phyloP scores from a whole-genome alignment of 2,797 vertebrate species.

The Kryptolebias ocellatus region DNA sequence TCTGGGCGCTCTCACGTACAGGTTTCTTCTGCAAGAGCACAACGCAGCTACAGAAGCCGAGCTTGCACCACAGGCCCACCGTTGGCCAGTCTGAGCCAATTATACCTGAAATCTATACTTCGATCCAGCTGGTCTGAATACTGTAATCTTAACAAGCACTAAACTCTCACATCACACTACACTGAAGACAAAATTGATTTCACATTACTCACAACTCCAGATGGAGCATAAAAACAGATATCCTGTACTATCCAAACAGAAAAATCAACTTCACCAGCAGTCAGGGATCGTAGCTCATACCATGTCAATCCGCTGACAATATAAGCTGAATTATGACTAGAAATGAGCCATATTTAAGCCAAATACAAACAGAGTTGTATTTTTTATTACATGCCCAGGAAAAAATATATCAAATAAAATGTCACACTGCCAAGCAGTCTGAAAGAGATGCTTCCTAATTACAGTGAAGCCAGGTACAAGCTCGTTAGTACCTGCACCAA shows the following conservation, averaged over 20 bases:
- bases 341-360: conserved; percentile 40
- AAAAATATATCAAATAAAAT: conserved; percentile 23
- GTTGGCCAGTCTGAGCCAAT: conserved; percentile 36
- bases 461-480: conserved; percentile 62
- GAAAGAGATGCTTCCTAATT: conserved; percentile 13
- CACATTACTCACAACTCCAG: too few species aligned
- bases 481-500: conserved; percentile 97
- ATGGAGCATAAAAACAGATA: background rate
- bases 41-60: conserved; percentile 94
- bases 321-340: background rate
- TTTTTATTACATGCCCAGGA: conserved; percentile 39
- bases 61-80: conserved; percentile 73
- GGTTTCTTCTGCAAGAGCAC: conserved; percentile 99
- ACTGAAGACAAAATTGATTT: conserved; percentile 5
- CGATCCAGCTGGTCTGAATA: conserved; percentile 26
- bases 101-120: conserved; percentile 20
- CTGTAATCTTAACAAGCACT: background rate
- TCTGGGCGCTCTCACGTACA: conserved; percentile 94
- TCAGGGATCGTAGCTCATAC: background rate
- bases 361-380: conserved; percentile 25
- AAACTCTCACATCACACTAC: conserved; percentile 19
- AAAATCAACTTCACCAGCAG: conserved; percentile 34
- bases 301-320: too few species aligned
- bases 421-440: conserved; percentile 46
- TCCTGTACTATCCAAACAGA: too few species aligned